Conservation (phyloP, 1,140 invertebrate species). For the Tenebrio molitor region DNA sequence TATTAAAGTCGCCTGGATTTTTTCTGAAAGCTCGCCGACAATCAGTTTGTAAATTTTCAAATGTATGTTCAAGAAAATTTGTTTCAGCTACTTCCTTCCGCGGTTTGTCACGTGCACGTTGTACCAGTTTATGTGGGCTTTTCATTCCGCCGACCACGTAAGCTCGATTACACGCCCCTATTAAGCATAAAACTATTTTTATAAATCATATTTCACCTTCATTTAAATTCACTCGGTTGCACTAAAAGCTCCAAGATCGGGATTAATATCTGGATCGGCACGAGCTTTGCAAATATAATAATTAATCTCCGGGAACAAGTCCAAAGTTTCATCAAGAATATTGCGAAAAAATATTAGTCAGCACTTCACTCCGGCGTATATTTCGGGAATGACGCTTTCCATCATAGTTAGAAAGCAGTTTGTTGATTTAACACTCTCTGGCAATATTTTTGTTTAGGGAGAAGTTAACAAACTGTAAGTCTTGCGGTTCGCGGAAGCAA, state of each 20-base stretch:
- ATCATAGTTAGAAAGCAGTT: conserved; percentile 8
- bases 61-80: conserved; percentile 34
- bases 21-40: conserved; percentile 10
- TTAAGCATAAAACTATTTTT: conserved; percentile 5
- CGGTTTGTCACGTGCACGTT: background rate
- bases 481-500: no score
- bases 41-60: conserved; percentile 1
- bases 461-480: background rate
- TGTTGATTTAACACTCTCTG: background rate
- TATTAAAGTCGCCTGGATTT: conserved; percentile 5
- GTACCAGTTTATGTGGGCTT: background rate
- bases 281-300: conserved; percentile 7
- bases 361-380: background rate
- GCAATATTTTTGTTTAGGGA: background rate
- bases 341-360: conserved; percentile 18
- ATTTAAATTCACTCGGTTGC: background rate
- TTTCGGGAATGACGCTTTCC: background rate
- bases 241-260: background rate
- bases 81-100: conserved; percentile 5
- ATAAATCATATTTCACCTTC: background rate
- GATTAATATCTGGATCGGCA: conserved; percentile 1
- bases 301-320: conserved; percentile 17
- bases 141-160: background rate
- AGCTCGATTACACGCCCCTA: background rate
- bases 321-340: background rate